Evolutionary conservation across 2,888 invertebrate species (phyloP).

Genomic region (Argyresthia goedartella): DNA sequence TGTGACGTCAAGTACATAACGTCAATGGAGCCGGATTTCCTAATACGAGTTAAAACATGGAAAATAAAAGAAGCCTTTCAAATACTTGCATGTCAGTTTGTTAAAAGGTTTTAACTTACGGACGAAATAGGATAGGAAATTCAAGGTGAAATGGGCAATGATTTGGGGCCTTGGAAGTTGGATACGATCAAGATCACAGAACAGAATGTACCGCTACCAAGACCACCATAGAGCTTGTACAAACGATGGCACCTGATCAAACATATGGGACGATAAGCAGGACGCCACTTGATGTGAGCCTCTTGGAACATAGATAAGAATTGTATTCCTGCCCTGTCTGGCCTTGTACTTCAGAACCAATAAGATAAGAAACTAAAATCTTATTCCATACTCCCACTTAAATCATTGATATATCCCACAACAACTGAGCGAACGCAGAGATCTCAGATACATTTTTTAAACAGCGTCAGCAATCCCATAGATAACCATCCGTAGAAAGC

Average conservation of each 20-base stretch:
- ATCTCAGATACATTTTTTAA: no score
- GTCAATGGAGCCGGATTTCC: no score
- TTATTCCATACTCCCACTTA: slow-evolving; percentile 4
- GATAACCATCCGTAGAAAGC: neutral
- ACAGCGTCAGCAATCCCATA: no score
- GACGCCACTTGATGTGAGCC: slow-evolving; percentile 55
- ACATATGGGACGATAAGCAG: slow-evolving; percentile 60
- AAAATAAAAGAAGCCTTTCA: no score
- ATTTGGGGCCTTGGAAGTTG: neutral
- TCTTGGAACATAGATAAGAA: slow-evolving; percentile 42
- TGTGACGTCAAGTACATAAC: no score
- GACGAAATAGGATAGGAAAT: slow-evolving; percentile 26
- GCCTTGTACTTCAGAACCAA: slow-evolving; percentile 28
- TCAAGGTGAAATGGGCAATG: slow-evolving; percentile 40
- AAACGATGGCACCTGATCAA: slow-evolving; percentile 59
- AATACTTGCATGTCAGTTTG: no score
- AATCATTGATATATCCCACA: neutral
- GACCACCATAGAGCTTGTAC: no score
- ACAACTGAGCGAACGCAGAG: no score
- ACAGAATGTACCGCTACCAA: no score
- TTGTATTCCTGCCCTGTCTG: slow-evolving; percentile 38
- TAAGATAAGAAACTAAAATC: slow-evolving; percentile 4
- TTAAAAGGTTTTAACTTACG: no score
- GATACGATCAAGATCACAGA: neutral
- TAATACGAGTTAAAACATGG: no score